phyloP scores from a whole-genome alignment of 2,113 vertebrate species.

The Platycercus adscitus region DNA sequence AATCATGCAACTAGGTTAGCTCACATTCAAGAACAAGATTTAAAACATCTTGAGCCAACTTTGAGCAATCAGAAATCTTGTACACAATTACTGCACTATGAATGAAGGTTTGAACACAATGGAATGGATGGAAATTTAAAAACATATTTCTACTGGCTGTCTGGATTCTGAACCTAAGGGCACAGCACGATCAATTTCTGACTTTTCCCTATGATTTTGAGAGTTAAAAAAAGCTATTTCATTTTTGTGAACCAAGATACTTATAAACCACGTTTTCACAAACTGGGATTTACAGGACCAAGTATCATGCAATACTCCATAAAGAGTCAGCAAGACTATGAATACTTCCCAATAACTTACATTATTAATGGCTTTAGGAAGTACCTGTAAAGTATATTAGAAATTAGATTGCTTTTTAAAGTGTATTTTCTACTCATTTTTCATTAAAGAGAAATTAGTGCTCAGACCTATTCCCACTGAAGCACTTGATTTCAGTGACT shows the following conservation, averaged over 20 bases:
- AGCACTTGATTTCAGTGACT: neutral
- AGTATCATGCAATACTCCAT: neutral
- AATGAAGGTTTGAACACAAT: neutral
- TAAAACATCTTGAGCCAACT: neutral
- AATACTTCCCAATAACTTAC: neutral
- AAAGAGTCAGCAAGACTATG: neutral
- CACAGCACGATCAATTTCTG: neutral
- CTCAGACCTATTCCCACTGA: neutral
- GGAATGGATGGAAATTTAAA: neutral
- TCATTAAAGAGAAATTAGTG: neutral
- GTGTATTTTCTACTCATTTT: neutral
- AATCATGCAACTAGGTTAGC: neutral
- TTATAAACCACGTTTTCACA: neutral
- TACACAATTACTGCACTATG: neutral
- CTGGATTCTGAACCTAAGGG: neutral
- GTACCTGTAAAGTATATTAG: neutral
- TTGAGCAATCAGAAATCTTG: neutral
- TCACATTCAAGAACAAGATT: neutral
- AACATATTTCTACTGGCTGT: neutral
- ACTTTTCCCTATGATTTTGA: neutral
- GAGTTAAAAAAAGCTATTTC: neutral
- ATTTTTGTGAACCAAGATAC: neutral
- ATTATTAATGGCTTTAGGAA: neutral
- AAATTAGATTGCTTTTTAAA: neutral
- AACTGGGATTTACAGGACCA: neutral